Conservation (phyloP, 2,113 vertebrate species). For the Oncorhynchus tshawytscha region DNA sequence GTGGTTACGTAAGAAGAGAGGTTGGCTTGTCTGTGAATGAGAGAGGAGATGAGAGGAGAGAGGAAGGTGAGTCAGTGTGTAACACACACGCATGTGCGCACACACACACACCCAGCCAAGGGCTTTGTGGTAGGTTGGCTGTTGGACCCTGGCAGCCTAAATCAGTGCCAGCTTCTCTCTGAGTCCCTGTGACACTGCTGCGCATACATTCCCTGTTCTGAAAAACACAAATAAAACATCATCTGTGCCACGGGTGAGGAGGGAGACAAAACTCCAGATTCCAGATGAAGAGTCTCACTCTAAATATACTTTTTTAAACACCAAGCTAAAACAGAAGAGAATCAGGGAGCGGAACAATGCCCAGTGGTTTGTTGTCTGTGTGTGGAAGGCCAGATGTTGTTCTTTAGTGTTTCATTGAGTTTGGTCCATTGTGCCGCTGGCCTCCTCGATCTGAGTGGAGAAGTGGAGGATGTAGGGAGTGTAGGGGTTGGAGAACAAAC, state of each 20-base stretch:
- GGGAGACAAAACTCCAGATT: not conserved
- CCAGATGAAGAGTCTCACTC: no score
- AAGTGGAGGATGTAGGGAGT: not conserved
- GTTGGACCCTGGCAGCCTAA: not conserved
- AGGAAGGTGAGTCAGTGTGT: not conserved
- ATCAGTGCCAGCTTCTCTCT: not conserved
- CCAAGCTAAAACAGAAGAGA: constrained; percentile 1
- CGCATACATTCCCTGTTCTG: not conserved
- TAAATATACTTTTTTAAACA: not conserved
- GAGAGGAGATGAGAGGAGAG: no score
- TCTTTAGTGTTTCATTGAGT: not conserved
- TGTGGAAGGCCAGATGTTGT: not conserved
- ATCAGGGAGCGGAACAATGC: constrained; percentile 3
- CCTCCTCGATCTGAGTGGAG: not conserved
- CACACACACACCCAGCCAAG: not conserved
- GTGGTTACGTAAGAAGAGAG: not conserved
- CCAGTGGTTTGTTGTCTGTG: not conserved
- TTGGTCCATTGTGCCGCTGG: not conserved
- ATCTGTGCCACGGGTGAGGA: not conserved
- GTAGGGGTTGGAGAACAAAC: not conserved
- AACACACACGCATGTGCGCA: no score
- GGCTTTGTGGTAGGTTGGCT: not conserved
- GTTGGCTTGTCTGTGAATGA: no score
- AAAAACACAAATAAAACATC: not conserved
- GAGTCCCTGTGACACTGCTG: not conserved